Base-by-base conservation (phyloP, 2,888 invertebrate genomes). In the Calameuta pallipes region DNA sequence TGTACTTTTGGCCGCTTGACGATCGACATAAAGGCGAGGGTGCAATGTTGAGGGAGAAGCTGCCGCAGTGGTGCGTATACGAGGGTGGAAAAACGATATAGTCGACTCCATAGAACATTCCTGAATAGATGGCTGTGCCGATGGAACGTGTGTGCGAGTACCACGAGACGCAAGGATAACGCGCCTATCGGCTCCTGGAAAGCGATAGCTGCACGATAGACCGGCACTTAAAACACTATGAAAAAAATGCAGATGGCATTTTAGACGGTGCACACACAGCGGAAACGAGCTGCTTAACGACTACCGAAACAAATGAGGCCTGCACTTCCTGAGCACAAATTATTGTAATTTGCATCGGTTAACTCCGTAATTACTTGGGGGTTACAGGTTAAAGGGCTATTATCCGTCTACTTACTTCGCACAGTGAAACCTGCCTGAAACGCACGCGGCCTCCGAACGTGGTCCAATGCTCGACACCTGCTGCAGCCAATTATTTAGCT, bases 271-370 rank as follows among this genome's bases (percentile, higher is more conserved):
- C 74, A 30, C 33, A 30, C 31, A 34, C 74, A 81, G 76, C 76
- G 83, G 80, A 78, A 81, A 84, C 80, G 80, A 69, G 68, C 80
- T 73, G 73, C 74, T 80, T 82, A 84, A 83, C 82, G 82, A 81
- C 76, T 80, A 78, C 75, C 82, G 78, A 84, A 83, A 82, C 81
- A 80, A 86, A 86, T 75, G 82, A 82, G 79, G 82, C 80, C 81
- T 80, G 79, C 82, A 83, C 84, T 86, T 87, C 84, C 87, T 85
- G 81, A 80, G 80, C 83, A 82, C 85, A 88, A 88, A 89, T 89
- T 88, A 88, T 89, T 89, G 87, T 88, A 88, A 89, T 89, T 88
- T 89, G 85, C 88, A 87, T 88, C 87, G 83, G 88, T 88, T 89
- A 88, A 88, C 86, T 87, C 85, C 82, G 85, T 88, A 88, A 88